Evolutionary conservation across 2,888 invertebrate genomes (phyloP).

Genomic region (Hypomecis punctinalis): DNA sequence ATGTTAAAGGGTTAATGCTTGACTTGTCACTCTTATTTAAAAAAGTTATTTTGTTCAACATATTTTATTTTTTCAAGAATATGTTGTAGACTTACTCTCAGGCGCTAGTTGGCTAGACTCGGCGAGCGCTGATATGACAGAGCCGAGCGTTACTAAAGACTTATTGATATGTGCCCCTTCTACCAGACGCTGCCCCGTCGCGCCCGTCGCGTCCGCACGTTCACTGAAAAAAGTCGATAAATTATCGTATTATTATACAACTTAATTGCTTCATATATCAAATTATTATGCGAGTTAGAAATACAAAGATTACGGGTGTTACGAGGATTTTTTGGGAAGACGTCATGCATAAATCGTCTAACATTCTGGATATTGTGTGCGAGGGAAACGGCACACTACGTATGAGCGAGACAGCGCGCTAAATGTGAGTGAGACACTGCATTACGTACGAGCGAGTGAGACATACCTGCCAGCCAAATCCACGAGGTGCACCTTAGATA

Average conservation of each 20-base stretch:
- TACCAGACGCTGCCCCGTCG: conserved; percentile 95
- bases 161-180: conserved; percentile 97
- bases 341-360: no score
- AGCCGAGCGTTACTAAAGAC: conserved; percentile 94
- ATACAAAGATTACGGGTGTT: no score
- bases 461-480: conserved; percentile 93
- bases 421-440: not conserved
- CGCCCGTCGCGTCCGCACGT: conserved; percentile 94
- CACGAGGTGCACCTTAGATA: conserved; percentile 95
- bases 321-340: no score
- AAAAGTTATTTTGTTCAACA: no score
- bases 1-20: no score
- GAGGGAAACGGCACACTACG: not conserved
- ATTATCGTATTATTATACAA: no score
- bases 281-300: no score
- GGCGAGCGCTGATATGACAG: conserved; percentile 94
- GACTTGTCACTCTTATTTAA: no score
- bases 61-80: not conserved
- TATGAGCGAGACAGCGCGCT: not conserved
- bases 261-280: no score
- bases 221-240: conserved; percentile 83
- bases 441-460: not conserved
- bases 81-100: conserved; percentile 54
- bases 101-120: conserved; percentile 81
- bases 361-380: not conserved